phyloP scores from a whole-genome alignment of 2,113 vertebrate species.

The Paratilapia polleni region DNA sequence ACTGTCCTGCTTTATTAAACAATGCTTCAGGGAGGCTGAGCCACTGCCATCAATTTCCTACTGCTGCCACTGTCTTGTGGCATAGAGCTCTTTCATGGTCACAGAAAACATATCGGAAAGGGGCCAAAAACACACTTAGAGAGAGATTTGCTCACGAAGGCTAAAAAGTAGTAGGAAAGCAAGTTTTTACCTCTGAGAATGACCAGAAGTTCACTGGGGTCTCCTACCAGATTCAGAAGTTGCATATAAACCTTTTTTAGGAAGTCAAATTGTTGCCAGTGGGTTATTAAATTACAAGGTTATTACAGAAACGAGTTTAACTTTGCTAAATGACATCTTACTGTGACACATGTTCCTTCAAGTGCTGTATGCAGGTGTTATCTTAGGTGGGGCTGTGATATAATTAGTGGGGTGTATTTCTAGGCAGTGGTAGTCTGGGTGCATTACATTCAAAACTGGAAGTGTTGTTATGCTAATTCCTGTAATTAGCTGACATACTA shows the following conservation, averaged over 20 bases:
- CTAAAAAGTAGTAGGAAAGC: neutral
- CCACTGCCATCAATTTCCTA: slow-evolving; percentile 9
- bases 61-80: slow-evolving; percentile 2
- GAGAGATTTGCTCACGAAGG: neutral
- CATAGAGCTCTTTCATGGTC: neutral
- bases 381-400: slow-evolving; percentile 17
- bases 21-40: slow-evolving; percentile 32
- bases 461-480: slow-evolving; percentile 72
- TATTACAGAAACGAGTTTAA: neutral
- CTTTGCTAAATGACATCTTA: slow-evolving; percentile 19
- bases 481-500: slow-evolving; percentile 74
- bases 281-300: neutral
- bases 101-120: slow-evolving; percentile 10
- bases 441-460: slow-evolving; percentile 47
- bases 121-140: neutral
- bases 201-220: neutral
- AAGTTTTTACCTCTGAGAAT: neutral
- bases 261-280: neutral
- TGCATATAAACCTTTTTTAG: neutral
- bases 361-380: slow-evolving; percentile 27
- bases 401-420: slow-evolving; percentile 52
- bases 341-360: neutral
- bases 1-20: slow-evolving; percentile 41
- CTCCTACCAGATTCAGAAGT: neutral
- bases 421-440: slow-evolving; percentile 25